Conservation (phyloP, 2,888 invertebrate species). For the Erpobdella octoculata region DNA sequence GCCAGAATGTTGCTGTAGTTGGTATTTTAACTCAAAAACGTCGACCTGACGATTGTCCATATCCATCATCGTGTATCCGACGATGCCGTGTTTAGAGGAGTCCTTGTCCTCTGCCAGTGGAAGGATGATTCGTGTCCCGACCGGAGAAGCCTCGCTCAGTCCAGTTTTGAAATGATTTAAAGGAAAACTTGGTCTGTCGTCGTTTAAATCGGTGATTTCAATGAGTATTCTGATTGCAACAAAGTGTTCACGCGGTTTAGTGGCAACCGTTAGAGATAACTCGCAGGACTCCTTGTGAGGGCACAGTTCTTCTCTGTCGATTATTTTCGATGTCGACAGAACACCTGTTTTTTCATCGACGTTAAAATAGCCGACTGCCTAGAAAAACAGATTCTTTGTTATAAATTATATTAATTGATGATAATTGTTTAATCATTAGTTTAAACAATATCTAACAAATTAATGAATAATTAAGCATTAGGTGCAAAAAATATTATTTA, state of each 20-base stretch:
- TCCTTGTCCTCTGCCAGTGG: not conserved
- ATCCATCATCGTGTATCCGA: not conserved
- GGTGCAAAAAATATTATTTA: no score
- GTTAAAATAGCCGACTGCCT: not conserved
- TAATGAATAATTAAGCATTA: no score
- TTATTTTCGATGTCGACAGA: not conserved
- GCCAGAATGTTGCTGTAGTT: not conserved
- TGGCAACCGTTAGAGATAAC: not conserved
- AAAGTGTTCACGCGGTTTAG: not conserved
- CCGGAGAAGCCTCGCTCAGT: not conserved
- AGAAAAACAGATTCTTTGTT: no score
- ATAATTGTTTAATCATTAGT: no score
- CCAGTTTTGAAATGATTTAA: not conserved
- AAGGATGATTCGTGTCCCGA: not conserved
- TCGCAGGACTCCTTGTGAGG: not conserved
- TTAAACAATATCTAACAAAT: no score
- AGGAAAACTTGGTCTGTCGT: not conserved
- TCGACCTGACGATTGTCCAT: not conserved
- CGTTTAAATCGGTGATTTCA: not conserved
- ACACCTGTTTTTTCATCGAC: not conserved
- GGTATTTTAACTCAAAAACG: not conserved
- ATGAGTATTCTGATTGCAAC: not conserved
- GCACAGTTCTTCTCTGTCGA: not conserved
- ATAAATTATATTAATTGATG: no score
- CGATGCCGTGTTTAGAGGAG: not conserved